Conservation (phyloP, 2,113 vertebrate species). For the Phoenicopterus ruber region DNA sequence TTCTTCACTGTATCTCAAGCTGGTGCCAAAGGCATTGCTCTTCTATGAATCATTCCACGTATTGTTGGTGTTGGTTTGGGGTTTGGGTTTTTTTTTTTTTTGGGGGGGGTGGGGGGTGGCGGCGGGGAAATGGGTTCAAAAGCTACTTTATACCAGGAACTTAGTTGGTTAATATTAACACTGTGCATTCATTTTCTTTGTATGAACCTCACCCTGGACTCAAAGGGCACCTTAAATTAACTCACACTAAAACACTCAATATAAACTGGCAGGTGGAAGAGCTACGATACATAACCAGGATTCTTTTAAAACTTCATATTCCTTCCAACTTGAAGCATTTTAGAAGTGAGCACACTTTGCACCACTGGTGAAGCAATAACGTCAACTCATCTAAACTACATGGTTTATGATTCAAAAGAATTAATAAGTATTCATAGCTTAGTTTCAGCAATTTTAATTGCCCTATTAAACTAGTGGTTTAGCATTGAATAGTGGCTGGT, state of each 20-base stretch:
- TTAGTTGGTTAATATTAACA: neutral
- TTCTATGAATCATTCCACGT: neutral
- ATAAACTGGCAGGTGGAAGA: neutral
- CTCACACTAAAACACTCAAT: neutral
- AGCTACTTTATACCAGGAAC: neutral
- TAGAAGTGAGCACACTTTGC: neutral
- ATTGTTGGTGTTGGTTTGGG: neutral
- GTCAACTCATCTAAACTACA: neutral
- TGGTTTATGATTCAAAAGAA: neutral
- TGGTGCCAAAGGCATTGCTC: neutral
- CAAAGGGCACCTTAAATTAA: neutral
- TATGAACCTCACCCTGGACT: neutral
- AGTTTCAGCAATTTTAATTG: neutral
- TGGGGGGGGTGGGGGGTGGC: rapidly evolving
- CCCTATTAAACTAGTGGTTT: neutral
- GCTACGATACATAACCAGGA: neutral
- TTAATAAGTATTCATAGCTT: neutral
- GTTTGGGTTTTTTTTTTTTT: no score
- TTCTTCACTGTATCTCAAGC: neutral
- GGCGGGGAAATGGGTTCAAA: neutral
- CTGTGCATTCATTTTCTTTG: neutral
- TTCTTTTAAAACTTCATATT: neutral
- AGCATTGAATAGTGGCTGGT: neutral
- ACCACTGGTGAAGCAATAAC: neutral
- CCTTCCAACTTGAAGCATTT: neutral